Percentiles rank a stretch among this genome's conserved stretches.
These are phyloP conservation scores for Larimichthys polyactis DNA, from an alignment of 2,113 vertebrate genomes.

Conservation along the genomic window DNA sequence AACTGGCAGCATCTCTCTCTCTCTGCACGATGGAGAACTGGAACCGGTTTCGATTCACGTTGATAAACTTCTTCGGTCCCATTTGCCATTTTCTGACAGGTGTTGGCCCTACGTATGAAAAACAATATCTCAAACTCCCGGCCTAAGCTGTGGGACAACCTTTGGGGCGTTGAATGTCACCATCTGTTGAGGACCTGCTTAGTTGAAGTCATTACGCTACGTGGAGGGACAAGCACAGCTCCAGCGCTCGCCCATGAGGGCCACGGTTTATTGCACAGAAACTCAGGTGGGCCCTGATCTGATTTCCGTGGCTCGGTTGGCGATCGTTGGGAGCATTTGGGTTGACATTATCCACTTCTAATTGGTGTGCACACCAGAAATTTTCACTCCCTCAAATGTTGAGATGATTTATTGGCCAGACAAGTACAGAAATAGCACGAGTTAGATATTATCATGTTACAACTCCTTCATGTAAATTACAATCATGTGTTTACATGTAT, in stretches of 20 bases:
- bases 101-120: conserved; percentile 56
- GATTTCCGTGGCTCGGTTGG: conserved; percentile 60
- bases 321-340: conserved; percentile 39
- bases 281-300: conserved; percentile 70
- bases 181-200: conserved; percentile 78
- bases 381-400: conserved; percentile 6
- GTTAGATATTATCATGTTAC: background rate
- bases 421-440: background rate
- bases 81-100: conserved; percentile 60
- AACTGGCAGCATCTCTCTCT: conserved; percentile 30
- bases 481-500: background rate
- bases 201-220: conserved; percentile 62
- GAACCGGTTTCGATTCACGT: conserved; percentile 3
- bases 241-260: conserved; percentile 45
- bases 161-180: conserved; percentile 80
- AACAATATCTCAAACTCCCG: conserved; percentile 56
- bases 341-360: conserved; percentile 53
- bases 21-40: conserved; percentile 23
- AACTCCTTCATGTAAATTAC: too few species aligned
- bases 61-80: conserved; percentile 31
- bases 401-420: conserved; percentile 37
- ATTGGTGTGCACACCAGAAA: conserved; percentile 45
- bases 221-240: conserved; percentile 33
- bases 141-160: conserved; percentile 61
- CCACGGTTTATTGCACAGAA: conserved; percentile 71